A percentile compares a stretch with the other conserved stretches of the same genome.
These are phyloP conservation scores for Echinarachnius parma DNA, from an alignment of 53 echinoderm and acorn worm species.

Conservation along the genomic window DNA sequence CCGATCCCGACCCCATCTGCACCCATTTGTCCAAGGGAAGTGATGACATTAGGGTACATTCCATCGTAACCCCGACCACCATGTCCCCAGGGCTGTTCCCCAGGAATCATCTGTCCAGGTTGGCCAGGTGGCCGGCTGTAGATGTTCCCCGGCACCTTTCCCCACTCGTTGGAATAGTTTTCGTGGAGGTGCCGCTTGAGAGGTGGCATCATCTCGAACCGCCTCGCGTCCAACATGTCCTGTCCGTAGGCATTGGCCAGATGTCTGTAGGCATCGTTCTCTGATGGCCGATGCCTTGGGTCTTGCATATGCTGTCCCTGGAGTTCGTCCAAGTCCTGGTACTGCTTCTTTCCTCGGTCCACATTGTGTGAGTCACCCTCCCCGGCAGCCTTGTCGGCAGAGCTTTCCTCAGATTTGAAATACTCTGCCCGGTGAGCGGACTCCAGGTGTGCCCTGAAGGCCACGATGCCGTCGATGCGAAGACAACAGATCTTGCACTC, in stretches of 20 bases:
- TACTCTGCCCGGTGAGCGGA: conserved; percentile 16
- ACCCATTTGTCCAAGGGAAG: conserved; percentile 30
- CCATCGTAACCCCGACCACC: conserved; percentile 29
- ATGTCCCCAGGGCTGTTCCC: conserved; percentile 43
- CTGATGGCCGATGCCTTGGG: conserved; percentile 6
- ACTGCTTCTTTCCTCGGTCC: conserved; percentile 20
- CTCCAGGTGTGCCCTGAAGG: conserved; percentile 34
- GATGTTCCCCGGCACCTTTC: conserved; percentile 34
- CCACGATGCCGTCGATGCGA: conserved; percentile 22
- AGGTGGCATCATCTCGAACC: conserved; percentile 46
- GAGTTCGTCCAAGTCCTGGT: conserved; percentile 21
- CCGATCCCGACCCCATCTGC: conserved; percentile 15
- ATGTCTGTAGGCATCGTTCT: conserved; percentile 22
- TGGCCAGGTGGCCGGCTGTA: conserved; percentile 13
- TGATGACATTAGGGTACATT: conserved; percentile 27
- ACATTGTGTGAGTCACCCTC: conserved; percentile 2
- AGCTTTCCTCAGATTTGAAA: neutral
- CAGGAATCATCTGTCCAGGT: conserved; percentile 29
- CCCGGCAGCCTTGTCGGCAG: neutral
- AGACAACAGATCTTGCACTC: conserved; percentile 47
- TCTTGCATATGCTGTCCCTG: conserved; percentile 26
- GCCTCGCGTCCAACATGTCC: conserved; percentile 22
- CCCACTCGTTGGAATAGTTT: conserved; percentile 38
- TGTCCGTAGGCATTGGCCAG: conserved; percentile 29
- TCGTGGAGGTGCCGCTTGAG: conserved; percentile 41